Evolutionary conservation across 2,888 invertebrate species (phyloP), one percentile per base, ranked within the genome.

Genomic region (Pycnomerus fuliginosus): DNA sequence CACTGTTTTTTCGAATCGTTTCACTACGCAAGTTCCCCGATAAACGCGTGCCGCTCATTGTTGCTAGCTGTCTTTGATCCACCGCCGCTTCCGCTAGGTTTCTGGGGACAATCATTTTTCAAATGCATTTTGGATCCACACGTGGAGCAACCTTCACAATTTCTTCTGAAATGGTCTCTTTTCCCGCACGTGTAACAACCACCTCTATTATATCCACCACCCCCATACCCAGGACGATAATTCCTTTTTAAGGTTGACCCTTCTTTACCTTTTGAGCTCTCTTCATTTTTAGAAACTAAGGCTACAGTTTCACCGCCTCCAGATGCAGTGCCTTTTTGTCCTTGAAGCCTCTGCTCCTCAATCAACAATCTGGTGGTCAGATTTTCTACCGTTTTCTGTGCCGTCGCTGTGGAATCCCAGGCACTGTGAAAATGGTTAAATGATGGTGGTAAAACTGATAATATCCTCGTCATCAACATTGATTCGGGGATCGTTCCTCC

Each of bases 391-490:
- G 29, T 36, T 20, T 22, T 29, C 7, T 29, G 16, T 1, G 3
- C 31, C 31, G 22, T 3, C 8, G 3, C 32, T 4, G 32, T 44
- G 2, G 44, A 44, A 23, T 44, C 44, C 38, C 44, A 44, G 1
- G 44, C 44, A 44, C 38, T 44, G 22, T 44, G 44, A 27, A 44
- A 44, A 20, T 44, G 33, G 2, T 40, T 36, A 23, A 27, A 45
- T 13, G 23, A 13, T 7, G 25, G 8, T 2, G 44, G 44, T 22
- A 48, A 31, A n/a, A n/a, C n/a, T 8, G 39, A 52, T 16, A 53
- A 41, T 15, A 56, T 48, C 11, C 43, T 20, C 1, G 55, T 41
- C 2, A 56, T 13, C 8, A 60, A 2, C 54, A 60, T 54, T 1
- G 42, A 31, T 1, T 46, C 33, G 0, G 47, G 32, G 17, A 60